phyloP scores from a whole-genome alignment of 2,797 vertebrate genomes.

The Rhinella marina region DNA sequence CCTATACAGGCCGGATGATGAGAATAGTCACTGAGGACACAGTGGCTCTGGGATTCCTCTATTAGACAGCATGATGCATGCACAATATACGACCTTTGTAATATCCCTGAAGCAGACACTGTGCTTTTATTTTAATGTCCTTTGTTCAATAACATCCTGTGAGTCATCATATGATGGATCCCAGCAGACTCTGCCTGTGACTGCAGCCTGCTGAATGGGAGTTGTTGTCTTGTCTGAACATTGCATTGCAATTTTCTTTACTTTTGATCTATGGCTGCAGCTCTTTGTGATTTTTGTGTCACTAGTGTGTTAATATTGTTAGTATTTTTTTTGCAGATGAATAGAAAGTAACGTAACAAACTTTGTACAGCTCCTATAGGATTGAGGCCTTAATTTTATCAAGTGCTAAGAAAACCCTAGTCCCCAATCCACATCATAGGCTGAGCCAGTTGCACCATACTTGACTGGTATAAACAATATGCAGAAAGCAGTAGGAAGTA shows the following conservation, averaged over 20 bases:
- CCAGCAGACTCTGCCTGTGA: constrained; percentile 32
- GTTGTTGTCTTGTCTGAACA: constrained; percentile 31
- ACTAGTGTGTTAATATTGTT: not conserved
- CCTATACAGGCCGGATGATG: not conserved
- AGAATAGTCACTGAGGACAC: not conserved
- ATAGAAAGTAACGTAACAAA: no score
- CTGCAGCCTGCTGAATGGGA: constrained; percentile 28
- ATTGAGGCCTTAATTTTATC: no score
- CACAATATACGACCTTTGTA: constrained; percentile 38
- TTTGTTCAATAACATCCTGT: constrained; percentile 53
- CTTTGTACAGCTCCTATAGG: no score
- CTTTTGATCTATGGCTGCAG: not conserved
- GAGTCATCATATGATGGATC: constrained; percentile 56
- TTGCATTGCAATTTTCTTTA: not conserved
- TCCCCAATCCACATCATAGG: no score
- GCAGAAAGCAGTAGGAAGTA: no score
- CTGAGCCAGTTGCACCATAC: no score
- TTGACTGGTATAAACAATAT: no score
- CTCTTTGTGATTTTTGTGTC: not conserved
- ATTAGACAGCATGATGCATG: constrained; percentile 10
- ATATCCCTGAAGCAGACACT: constrained; percentile 47
- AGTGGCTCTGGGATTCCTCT: constrained; percentile 19
- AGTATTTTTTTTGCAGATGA: not conserved
- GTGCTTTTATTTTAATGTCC: constrained; percentile 35
- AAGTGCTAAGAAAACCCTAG: no score